phyloP scores from a whole-genome alignment of 2,888 invertebrate species.

The Leucania comma region DNA sequence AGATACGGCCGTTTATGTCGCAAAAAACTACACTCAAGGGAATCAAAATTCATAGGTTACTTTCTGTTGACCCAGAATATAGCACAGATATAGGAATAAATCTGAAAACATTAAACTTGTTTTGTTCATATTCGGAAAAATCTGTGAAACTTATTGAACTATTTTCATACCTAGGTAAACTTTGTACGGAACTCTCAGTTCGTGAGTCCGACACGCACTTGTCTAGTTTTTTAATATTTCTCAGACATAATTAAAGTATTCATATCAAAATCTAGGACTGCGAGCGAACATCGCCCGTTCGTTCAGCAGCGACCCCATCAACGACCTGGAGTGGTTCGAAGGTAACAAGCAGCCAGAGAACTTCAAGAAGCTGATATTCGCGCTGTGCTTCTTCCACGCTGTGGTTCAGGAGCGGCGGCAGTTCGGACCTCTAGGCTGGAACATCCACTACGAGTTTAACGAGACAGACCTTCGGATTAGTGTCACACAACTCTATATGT shows the following conservation, averaged over 20 bases:
- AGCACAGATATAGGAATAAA: too few species aligned
- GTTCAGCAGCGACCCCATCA: conserved; percentile 96
- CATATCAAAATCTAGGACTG: conserved; percentile 81
- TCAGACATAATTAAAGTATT: neutral
- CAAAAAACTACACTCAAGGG: too few species aligned
- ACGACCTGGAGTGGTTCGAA: conserved; percentile 96
- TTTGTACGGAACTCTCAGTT: too few species aligned
- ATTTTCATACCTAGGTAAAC: too few species aligned
- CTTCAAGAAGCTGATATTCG: conserved; percentile 97
- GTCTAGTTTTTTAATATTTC: neutral
- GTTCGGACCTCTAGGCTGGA: conserved; percentile 98
- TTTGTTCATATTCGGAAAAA: too few species aligned
- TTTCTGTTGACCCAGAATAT: too few species aligned
- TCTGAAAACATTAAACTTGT: too few species aligned
- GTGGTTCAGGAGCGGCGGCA: conserved; percentile 97
- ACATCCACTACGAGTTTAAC: conserved; percentile 98
- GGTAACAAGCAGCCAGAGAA: conserved; percentile 93
- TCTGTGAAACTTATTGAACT: too few species aligned
- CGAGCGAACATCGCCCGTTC: conserved; percentile 96
- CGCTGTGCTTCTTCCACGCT: conserved; percentile 98
- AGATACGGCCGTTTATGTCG: too few species aligned
- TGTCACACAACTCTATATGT: conserved; percentile 96
- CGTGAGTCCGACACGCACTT: too few species aligned
- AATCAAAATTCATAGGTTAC: too few species aligned
- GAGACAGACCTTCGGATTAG: conserved; percentile 98